Conservation (phyloP, 2,888 invertebrate species). For the Ophraella communa region DNA sequence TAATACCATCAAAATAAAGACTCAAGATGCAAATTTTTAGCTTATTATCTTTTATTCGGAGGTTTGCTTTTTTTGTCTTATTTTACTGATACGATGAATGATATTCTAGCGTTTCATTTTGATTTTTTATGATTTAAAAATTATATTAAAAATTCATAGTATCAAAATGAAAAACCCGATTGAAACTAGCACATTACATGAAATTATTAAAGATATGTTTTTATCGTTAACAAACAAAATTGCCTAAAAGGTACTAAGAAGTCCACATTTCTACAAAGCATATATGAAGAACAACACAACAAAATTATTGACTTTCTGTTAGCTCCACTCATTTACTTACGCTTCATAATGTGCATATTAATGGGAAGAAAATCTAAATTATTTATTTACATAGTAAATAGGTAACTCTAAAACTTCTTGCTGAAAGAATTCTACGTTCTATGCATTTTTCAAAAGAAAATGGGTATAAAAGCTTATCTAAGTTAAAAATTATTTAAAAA, state of each 20-base stretch:
- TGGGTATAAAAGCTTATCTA: constrained; percentile 13
- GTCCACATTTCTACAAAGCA: not conserved
- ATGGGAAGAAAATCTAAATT: not conserved
- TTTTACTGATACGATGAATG: no score
- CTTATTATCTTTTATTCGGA: no score
- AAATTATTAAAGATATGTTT: not conserved
- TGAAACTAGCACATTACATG: not conserved
- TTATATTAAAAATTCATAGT: not conserved
- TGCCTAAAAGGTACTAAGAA: not conserved
- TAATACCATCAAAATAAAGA: no score
- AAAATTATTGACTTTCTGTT: constrained; percentile 15
- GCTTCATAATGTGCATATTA: not conserved
- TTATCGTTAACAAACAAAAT: not conserved
- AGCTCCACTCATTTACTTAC: constrained; percentile 12
- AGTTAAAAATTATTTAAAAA: not conserved
- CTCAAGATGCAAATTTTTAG: no score
- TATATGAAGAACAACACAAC: not conserved
- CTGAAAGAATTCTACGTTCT: not conserved
- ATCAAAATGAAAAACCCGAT: not conserved
- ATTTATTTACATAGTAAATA: not conserved
- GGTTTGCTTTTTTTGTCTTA: no score
- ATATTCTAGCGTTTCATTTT: not conserved
- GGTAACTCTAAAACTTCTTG: not conserved
- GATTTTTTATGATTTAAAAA: not conserved
- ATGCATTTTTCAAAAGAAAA: not conserved